A percentile compares a stretch with the other conserved stretches of the same genome.
Conservation (phyloP, 2,797 vertebrate genomes). For the Paratrypauchen microcephalus region DNA sequence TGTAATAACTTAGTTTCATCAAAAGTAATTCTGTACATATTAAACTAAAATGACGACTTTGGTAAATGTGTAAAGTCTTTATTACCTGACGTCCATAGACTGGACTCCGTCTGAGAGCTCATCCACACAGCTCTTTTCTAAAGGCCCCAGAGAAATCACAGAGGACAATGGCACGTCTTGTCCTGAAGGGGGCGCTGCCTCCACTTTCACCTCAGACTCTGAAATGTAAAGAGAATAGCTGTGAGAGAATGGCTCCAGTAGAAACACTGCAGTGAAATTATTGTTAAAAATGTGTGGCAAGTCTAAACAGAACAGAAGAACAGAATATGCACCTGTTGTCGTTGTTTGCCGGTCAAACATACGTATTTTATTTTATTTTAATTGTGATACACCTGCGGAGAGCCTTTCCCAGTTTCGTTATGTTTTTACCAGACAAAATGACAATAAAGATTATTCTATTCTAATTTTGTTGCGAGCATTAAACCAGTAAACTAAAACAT, state of each 20-base stretch:
- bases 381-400: too few relatives aligned
- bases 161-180: conserved; percentile 57
- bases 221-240: background rate
- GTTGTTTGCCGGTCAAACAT: too few relatives aligned
- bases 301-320: too few relatives aligned
- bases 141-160: conserved; percentile 81
- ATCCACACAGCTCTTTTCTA: conserved; percentile 86
- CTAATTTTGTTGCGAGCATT: too few relatives aligned
- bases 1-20: background rate
- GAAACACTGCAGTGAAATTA: background rate
- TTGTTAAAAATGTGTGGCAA: too few relatives aligned
- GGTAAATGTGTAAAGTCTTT: background rate
- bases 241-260: background rate
- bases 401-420: too few relatives aligned
- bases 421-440: too few relatives aligned
- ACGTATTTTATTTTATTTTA: too few relatives aligned
- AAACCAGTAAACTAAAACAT: too few relatives aligned
- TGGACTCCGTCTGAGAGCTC: conserved; percentile 94
- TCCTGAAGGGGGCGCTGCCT: conserved; percentile 26
- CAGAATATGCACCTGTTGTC: too few relatives aligned
- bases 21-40: background rate
- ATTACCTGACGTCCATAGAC: conserved; percentile 97
- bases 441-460: too few relatives aligned
- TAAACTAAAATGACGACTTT: background rate
- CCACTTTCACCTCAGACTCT: conserved; percentile 43